Conservation (phyloP, 2,113 vertebrate genomes). For the Stigmatopora nigra region DNA sequence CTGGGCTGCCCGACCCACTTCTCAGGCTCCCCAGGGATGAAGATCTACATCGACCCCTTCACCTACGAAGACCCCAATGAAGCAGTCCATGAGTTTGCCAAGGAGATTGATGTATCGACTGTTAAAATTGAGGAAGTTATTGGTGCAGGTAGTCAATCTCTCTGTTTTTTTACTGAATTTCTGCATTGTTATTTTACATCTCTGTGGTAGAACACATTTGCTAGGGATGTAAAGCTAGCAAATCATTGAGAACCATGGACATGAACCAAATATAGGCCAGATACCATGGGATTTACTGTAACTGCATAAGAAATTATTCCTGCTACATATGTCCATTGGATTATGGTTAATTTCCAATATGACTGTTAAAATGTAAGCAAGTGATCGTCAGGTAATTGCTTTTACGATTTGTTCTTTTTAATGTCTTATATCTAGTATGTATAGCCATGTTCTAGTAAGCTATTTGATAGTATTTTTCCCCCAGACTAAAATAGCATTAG, state of each 20-base stretch:
- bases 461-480: slow-evolving; percentile 15
- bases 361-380: slow-evolving; percentile 6
- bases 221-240: slow-evolving; percentile 23
- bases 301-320: slow-evolving; percentile 45
- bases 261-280: slow-evolving; percentile 50
- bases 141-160: slow-evolving; percentile 79
- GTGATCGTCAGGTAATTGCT: slow-evolving; percentile 6
- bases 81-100: slow-evolving; percentile 94
- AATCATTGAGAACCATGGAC: slow-evolving; percentile 23
- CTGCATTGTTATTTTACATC: not conserved
- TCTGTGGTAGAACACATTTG: slow-evolving; percentile 11
- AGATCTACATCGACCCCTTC: slow-evolving; percentile 99
- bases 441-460: slow-evolving; percentile 14
- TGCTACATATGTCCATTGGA: slow-evolving; percentile 26
- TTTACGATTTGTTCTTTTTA: slow-evolving; percentile 3
- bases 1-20: slow-evolving; percentile 74
- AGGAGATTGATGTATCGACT: slow-evolving; percentile 97
- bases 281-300: slow-evolving; percentile 31
- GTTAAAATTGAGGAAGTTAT: slow-evolving; percentile 99
- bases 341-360: slow-evolving; percentile 21
- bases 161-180: slow-evolving; percentile 4
- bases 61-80: slow-evolving; percentile 98
- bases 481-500: slow-evolving; percentile 26
- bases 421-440: slow-evolving; percentile 9
- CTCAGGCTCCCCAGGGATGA: slow-evolving; percentile 95